These are phyloP conservation scores for Cyanoramphus novaezelandiae DNA, from an alignment of 2,113 vertebrate genomes.

Conservation along the genomic window DNA sequence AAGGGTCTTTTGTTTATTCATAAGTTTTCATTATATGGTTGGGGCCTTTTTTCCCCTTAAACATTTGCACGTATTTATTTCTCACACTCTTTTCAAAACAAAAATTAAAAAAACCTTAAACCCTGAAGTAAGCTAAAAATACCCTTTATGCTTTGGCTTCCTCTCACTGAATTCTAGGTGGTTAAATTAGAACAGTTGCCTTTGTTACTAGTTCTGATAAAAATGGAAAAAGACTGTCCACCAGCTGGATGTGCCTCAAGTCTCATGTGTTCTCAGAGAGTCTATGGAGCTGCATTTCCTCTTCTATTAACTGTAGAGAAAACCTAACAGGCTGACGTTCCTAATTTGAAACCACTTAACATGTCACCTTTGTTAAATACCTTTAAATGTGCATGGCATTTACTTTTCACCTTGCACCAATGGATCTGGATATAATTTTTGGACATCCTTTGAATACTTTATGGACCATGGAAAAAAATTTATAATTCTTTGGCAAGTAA, in stretches of 20 bases:
- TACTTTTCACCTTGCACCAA: not conserved
- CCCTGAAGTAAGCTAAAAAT: not conserved
- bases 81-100: not conserved
- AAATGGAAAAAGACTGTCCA: not conserved
- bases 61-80: not conserved
- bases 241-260: not conserved
- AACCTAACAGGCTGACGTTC: not conserved
- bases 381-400: not conserved
- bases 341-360: not conserved
- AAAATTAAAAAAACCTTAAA: not conserved
- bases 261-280: not conserved
- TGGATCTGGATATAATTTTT: not conserved
- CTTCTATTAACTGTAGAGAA: not conserved
- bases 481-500: not conserved
- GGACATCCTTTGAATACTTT: not conserved
- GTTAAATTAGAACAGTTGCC: not conserved
- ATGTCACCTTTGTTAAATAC: not conserved
- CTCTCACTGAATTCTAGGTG: not conserved
- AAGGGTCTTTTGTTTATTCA: not conserved
- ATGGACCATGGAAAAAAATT: not conserved
- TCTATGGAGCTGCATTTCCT: not conserved
- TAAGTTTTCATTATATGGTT: not conserved
- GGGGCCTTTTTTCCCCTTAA: fast-evolving
- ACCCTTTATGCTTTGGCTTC: fast-evolving
- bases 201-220: not conserved